Evolutionary conservation across 2,888 invertebrate genomes (phyloP), one percentile per base, ranked within the genome.

Genomic region (Lycaena phlaeas): DNA sequence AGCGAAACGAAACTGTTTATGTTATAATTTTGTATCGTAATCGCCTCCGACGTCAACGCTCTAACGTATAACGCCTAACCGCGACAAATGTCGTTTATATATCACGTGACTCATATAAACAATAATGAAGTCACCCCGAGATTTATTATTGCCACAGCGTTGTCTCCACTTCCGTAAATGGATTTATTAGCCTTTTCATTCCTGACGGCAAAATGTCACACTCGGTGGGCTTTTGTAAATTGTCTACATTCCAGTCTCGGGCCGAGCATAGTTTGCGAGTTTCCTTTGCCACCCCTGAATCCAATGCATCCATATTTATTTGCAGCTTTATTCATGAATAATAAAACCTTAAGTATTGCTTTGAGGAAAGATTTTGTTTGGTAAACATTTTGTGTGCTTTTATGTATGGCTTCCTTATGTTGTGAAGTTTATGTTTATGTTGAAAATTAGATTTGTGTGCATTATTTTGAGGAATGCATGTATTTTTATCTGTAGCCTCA

Each of bases 141-240:
- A 45, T 50, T 46, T 34, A 41, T 43, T 46, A 43, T 45, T 41
- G 41, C 45, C 44, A 44, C 48, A 66, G 67, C 68, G 66, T 62
- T 70, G 65, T 68, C 60, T 61, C 59, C 69, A 64, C 66, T 61
- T 64, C 59, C 57, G 59, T 63, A 60, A 62, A 68, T 62, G 64
- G 70, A 76, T 78, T 75, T 79, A 74, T 78, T 73, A 74, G 73
- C 66, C 61, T 68, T 68, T 61, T 63, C 66, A 64, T 67, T 72
- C 74, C 75, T 75, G 74, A 64, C 64, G 64, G 65, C 53, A 58
- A 39, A 65, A 71, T 65, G 72, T 73, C 76, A 74, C 74, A 74
- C 65, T 77, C 61, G 52, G 64, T 59, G 69, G 63, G 65, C 67
- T 71, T 70, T 70, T 70, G 72, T 65, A 70, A 78, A 79, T 77